A percentile compares a stretch with the other conserved stretches of the same genome.
These are phyloP conservation scores for Callinectes sapidus DNA, from an alignment of 2,888 invertebrate genomes.

Conservation along the genomic window DNA sequence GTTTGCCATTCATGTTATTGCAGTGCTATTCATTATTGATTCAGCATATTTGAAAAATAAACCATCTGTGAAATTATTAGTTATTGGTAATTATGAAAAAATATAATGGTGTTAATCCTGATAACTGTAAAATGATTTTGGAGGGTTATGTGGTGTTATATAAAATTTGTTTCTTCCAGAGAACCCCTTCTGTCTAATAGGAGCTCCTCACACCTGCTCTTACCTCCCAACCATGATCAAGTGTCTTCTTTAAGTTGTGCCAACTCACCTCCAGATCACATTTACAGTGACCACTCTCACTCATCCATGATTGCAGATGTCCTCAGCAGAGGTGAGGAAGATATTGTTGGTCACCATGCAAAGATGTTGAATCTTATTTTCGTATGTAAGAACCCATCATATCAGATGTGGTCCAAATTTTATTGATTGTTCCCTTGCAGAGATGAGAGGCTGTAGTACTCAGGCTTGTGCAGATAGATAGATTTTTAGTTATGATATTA, in stretches of 20 bases:
- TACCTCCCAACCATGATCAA: slow-evolving; percentile 16
- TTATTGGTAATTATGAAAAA: too few relatives aligned
- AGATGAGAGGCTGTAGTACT: too few relatives aligned
- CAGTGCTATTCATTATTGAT: too few relatives aligned
- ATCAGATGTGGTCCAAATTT: too few relatives aligned
- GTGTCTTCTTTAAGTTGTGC: slow-evolving; percentile 51
- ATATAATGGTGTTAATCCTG: too few relatives aligned
- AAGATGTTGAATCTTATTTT: not conserved
- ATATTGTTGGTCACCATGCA: not conserved
- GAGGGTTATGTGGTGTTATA: not conserved
- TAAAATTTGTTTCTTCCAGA: not conserved
- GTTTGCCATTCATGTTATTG: too few relatives aligned
- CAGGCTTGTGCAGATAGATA: too few relatives aligned
- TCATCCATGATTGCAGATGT: slow-evolving; percentile 57
- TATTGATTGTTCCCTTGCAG: too few relatives aligned
- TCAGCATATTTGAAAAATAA: too few relatives aligned
- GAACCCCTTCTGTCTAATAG: not conserved
- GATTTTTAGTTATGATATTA: too few relatives aligned
- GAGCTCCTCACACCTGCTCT: slow-evolving; percentile 42
- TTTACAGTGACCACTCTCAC: slow-evolving; percentile 29
- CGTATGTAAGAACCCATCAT: too few relatives aligned
- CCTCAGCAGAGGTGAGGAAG: slow-evolving; percentile 45
- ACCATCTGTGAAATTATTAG: too few relatives aligned
- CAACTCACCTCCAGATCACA: slow-evolving; percentile 44
- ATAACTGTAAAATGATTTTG: not conserved